phyloP scores from a whole-genome alignment of 2,113 vertebrate species.

The Clinocottus analis region DNA sequence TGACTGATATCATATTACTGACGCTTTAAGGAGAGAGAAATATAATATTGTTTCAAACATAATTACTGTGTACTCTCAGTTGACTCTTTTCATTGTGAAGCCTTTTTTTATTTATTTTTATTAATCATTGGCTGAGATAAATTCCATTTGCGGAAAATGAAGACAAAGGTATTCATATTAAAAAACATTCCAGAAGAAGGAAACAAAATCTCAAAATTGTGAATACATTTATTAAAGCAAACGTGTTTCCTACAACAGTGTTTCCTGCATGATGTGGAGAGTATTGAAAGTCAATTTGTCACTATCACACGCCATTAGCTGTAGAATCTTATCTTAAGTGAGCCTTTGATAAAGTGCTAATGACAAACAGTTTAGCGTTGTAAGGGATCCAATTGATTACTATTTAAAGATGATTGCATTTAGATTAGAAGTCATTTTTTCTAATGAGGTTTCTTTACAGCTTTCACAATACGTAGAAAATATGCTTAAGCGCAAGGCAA shows the following conservation, averaged over 20 bases:
- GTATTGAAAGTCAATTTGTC: constrained; percentile 77
- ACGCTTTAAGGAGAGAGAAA: constrained; percentile 27
- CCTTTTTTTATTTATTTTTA: constrained; percentile 54
- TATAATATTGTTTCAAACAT: constrained; percentile 41
- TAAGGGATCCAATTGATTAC: constrained; percentile 77
- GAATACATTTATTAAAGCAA: constrained; percentile 42
- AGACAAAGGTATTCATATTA: constrained; percentile 35
- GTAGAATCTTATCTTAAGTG: constrained; percentile 72
- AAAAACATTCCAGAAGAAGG: constrained; percentile 30
- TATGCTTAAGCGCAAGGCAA: constrained; percentile 70
- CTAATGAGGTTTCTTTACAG: constrained; percentile 72
- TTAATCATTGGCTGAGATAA: constrained; percentile 45
- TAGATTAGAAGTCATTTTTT: constrained; percentile 78
- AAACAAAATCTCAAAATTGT: constrained; percentile 40
- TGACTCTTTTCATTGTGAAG: constrained; percentile 31
- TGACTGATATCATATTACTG: constrained; percentile 26
- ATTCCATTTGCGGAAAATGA: constrained; percentile 27
- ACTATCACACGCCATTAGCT: constrained; percentile 70
- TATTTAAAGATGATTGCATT: constrained; percentile 79
- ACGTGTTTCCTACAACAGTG: constrained; percentile 46
- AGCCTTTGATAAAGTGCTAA: constrained; percentile 76
- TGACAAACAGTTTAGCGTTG: constrained; percentile 77
- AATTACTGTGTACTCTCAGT: constrained; percentile 57
- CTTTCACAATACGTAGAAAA: constrained; percentile 73
- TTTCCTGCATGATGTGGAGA: constrained; percentile 42